phyloP scores from a whole-genome alignment of 1,140 invertebrate genomes.

The Pollicipes pollicipes region DNA sequence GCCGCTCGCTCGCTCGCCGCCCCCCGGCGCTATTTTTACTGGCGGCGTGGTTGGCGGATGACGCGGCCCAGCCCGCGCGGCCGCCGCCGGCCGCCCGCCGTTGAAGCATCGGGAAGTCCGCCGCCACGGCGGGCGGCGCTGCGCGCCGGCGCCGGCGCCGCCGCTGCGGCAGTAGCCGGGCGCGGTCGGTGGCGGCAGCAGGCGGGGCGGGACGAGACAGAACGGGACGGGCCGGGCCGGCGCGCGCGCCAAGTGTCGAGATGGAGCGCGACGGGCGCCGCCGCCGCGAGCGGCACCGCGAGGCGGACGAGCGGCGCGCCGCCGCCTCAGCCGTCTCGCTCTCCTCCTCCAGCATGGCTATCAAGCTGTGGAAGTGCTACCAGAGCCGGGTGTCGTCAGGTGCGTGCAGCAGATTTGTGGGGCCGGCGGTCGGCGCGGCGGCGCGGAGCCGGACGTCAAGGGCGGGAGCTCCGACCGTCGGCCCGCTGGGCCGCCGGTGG shows the following conservation, averaged over 20 bases:
- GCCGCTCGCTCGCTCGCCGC: too few species aligned
- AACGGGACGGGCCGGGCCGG: too few species aligned
- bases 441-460: too few species aligned
- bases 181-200: background rate
- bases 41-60: background rate
- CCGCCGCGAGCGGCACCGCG: background rate
- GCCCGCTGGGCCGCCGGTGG: too few species aligned
- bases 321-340: background rate
- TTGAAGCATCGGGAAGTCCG: too few species aligned
- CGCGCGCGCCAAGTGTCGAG: background rate
- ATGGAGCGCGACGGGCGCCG: background rate
- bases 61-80: background rate
- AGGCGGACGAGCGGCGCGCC: background rate
- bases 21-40: background rate
- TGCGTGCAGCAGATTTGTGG: slow-evolving; percentile 6
- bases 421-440: too few species aligned
- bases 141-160: too few species aligned
- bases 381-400: slow-evolving; percentile 7
- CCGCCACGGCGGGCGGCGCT: too few species aligned
- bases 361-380: slow-evolving; percentile 3
- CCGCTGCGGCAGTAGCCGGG: background rate
- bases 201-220: too few species aligned
- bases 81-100: too few species aligned
- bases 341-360: background rate
- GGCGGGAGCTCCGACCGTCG: too few species aligned